Percentiles rank a stretch among this genome's conserved stretches.
phyloP scores from a whole-genome alignment of 2,113 vertebrate species.

The Pelecanoides urinatrix region DNA sequence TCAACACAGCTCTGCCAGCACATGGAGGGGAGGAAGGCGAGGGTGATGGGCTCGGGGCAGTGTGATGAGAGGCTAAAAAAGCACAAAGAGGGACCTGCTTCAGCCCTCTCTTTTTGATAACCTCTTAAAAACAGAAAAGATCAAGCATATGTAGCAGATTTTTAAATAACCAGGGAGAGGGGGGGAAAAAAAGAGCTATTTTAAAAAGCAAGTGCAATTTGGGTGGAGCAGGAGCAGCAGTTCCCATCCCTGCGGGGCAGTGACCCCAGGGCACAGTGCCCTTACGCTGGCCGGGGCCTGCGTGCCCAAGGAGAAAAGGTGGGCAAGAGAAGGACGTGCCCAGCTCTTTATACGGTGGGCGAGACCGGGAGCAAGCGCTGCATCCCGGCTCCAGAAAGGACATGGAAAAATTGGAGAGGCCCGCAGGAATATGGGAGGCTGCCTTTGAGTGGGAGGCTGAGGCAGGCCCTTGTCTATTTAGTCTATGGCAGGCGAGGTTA shows the following conservation, averaged over 20 bases:
- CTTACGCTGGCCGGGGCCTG: accelerated
- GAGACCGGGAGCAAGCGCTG: background rate
- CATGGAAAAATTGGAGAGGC: background rate
- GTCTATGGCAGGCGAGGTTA: background rate
- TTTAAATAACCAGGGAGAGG: background rate
- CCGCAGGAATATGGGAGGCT: background rate
- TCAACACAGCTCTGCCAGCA: background rate
- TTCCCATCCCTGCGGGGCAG: accelerated
- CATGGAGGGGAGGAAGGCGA: accelerated
- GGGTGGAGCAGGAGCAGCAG: background rate
- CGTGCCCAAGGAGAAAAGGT: background rate
- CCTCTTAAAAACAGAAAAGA: background rate
- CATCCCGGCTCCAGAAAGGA: background rate
- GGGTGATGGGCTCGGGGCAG: background rate
- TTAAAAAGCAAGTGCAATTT: background rate
- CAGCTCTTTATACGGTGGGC: background rate
- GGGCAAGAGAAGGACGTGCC: background rate
- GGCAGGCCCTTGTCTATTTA: background rate
- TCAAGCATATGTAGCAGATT: background rate
- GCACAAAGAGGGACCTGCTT: background rate
- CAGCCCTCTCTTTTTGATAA: background rate
- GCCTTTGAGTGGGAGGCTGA: background rate
- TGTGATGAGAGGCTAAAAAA: background rate
- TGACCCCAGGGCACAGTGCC: background rate
- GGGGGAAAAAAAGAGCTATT: background rate